Percentiles rank a stretch among this genome's conserved stretches.
phyloP scores from a whole-genome alignment of 2,797 vertebrate species.

The Artibeus jamaicensis region DNA sequence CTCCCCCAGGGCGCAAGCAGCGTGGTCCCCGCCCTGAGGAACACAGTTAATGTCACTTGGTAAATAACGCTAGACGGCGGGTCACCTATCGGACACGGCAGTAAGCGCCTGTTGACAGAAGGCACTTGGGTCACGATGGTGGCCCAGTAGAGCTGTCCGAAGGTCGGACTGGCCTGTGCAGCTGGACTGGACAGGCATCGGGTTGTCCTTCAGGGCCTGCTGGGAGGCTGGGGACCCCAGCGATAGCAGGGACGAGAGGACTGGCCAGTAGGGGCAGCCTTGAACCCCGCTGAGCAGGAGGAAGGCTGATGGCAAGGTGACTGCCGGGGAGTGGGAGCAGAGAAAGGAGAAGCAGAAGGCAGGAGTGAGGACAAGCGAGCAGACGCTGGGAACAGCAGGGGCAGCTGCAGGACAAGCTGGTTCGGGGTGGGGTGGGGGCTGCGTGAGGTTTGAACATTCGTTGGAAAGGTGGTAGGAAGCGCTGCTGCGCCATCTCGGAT shows the following conservation, averaged over 20 bases:
- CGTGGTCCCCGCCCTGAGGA: rapidly evolving
- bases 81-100: rapidly evolving
- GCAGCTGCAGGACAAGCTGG: neutral
- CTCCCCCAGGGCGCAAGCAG: neutral
- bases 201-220: too few species aligned
- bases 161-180: rapidly evolving
- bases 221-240: rapidly evolving
- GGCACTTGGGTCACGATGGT: neutral
- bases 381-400: too few species aligned
- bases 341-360: neutral
- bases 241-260: rapidly evolving
- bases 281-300: neutral
- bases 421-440: neutral
- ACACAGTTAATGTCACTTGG: rapidly evolving
- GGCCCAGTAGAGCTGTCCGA: neutral
- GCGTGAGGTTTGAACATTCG: neutral
- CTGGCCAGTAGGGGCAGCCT: too few species aligned
- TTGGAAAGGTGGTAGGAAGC: neutral
- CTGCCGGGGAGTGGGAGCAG: neutral
- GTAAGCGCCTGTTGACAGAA: neutral
- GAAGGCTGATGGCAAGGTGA: neutral
- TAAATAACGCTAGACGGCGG: neutral
- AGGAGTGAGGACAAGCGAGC: neutral
- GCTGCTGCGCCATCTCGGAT: neutral
- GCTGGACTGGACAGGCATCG: neutral